These are phyloP conservation scores for Chrysina gloriosa DNA, from an alignment of 2,888 invertebrate genomes.

Conservation along the genomic window DNA sequence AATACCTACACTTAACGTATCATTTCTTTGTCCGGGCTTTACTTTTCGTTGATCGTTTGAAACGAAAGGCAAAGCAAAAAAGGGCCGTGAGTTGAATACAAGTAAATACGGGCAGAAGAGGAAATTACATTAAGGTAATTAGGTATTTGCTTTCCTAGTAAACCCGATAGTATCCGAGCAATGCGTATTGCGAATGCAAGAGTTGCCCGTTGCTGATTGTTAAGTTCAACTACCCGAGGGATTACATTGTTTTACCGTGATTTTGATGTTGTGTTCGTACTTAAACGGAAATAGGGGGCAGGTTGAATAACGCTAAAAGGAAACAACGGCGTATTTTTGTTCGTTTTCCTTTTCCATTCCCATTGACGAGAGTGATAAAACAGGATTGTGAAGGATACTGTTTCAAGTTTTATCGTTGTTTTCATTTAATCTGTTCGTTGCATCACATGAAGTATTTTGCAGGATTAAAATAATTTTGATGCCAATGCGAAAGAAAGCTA, in stretches of 20 bases:
- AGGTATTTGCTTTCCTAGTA: conserved; percentile 50
- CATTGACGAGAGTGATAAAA: not conserved
- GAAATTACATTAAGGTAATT: conserved; percentile 54
- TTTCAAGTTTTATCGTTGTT: no score
- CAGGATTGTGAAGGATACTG: no score
- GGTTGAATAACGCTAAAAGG: not conserved
- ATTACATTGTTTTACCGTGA: conserved; percentile 40
- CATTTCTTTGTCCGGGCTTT: conserved; percentile 16
- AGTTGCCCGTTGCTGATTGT: conserved; percentile 43
- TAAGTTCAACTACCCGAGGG: conserved; percentile 41
- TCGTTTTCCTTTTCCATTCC: not conserved
- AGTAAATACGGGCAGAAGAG: conserved; percentile 39
- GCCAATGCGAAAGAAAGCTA: no score
- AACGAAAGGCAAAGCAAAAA: conserved; percentile 19
- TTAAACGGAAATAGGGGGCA: conserved; percentile 22
- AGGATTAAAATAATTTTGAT: no score
- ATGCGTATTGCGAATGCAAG: conserved; percentile 48
- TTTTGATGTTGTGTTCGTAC: conserved; percentile 32
- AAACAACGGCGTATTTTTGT: not conserved
- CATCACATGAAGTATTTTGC: no score
- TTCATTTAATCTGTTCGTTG: no score
- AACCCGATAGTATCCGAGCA: conserved; percentile 44
- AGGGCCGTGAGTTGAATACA: conserved; percentile 32
- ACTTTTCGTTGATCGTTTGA: conserved; percentile 16
- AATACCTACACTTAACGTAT: not conserved